phyloP scores from a whole-genome alignment of 2,797 vertebrate species.

The Hoplostethus mediterraneus region DNA sequence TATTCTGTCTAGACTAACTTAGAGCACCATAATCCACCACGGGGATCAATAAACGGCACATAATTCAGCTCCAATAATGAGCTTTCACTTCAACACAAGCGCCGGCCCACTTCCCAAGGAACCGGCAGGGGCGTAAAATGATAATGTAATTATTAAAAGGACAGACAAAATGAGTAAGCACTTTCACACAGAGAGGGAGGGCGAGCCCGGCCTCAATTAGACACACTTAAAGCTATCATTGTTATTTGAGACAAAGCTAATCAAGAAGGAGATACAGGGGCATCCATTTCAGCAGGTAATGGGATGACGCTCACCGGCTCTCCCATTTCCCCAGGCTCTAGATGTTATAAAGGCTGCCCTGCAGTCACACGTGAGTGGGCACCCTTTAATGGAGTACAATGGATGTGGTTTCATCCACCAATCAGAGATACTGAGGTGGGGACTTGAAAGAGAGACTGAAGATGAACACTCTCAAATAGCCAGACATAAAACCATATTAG shows the following conservation, averaged over 20 bases:
- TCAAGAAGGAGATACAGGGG: slow-evolving; percentile 83
- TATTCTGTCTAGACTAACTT: slow-evolving; percentile 99
- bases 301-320: slow-evolving; percentile 72
- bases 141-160: slow-evolving; percentile 99
- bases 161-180: slow-evolving; percentile 98
- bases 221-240: slow-evolving; percentile 91
- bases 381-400: slow-evolving; percentile 75
- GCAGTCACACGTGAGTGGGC: slow-evolving; percentile 72
- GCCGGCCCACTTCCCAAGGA: slow-evolving; percentile 94
- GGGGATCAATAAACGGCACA: slow-evolving; percentile 99
- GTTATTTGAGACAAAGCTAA: slow-evolving; percentile 88
- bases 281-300: slow-evolving; percentile 84
- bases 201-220: slow-evolving; percentile 93
- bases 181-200: slow-evolving; percentile 87
- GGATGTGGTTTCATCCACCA: slow-evolving; percentile 65
- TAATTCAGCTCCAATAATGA: slow-evolving; percentile 99
- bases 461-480: slow-evolving; percentile 48
- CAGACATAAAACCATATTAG: slow-evolving; percentile 50
- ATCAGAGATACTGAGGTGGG: slow-evolving; percentile 52
- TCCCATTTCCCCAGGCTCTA: slow-evolving; percentile 71
- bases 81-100: slow-evolving; percentile 99
- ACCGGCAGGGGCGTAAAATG: slow-evolving; percentile 94
- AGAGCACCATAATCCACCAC: slow-evolving; percentile 99
- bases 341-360: slow-evolving; percentile 76
- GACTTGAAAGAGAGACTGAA: slow-evolving; percentile 51